A percentile compares a stretch with the other conserved stretches of the same genome.
These are phyloP conservation scores for Periophthalmus magnuspinnatus DNA, from an alignment of 2,797 vertebrate species.

Conservation along the genomic window DNA sequence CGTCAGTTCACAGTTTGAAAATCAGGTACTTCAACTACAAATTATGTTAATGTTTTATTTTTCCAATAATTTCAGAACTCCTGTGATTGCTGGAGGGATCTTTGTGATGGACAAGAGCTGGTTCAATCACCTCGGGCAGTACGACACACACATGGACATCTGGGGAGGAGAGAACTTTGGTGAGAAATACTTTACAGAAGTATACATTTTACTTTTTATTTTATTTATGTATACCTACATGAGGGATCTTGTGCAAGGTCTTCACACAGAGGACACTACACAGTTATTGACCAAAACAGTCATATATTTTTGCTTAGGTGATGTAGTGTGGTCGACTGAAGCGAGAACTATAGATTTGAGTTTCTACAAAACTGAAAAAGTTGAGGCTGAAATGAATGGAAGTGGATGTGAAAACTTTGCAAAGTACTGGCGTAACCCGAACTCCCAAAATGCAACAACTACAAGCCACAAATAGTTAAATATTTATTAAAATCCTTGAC, in stretches of 20 bases:
- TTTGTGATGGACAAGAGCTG: conserved; percentile 97
- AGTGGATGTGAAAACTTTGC: not conserved
- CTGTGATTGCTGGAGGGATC: conserved; percentile 97
- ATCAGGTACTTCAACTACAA: not conserved
- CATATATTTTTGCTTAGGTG: not conserved
- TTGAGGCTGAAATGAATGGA: not conserved
- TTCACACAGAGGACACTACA: conserved; percentile 1
- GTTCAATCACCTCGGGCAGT: conserved; percentile 98
- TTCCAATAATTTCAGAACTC: conserved; percentile 79
- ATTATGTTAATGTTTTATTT: not conserved
- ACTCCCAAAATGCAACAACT: not conserved
- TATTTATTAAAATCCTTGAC: not conserved
- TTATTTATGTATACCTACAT: not conserved
- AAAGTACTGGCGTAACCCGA: not conserved
- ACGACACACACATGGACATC: conserved; percentile 99
- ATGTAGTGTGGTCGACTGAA: not conserved
- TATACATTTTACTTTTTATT: not conserved
- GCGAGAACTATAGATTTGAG: not conserved
- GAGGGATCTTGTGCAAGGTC: conserved; percentile 1
- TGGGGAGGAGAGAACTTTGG: conserved; percentile 99
- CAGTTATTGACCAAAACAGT: not conserved
- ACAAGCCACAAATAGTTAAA: not conserved
- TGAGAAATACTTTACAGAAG: conserved; percentile 66
- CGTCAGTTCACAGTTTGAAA: not conserved
- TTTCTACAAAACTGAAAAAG: not conserved